Base-by-base conservation (phyloP, 1,140 invertebrate genomes). In the Thereuonema tuberculata region DNA sequence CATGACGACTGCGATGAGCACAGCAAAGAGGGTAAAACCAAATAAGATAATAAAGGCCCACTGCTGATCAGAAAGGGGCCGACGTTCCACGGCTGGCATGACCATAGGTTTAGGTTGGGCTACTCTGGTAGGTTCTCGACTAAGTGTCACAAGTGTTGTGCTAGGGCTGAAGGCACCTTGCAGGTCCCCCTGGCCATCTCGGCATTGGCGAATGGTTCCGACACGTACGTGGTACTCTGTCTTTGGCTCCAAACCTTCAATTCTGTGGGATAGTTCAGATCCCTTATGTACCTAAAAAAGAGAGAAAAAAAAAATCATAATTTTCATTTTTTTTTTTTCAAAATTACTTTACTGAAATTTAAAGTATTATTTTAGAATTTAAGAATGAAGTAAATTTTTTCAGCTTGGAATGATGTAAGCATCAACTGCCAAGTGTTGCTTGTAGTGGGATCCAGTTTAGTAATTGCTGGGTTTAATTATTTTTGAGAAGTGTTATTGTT, bases 161-260 rank as follows among this genome's bases (percentile, higher is more conserved):
- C 78, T 69, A n/a, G 77, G 76, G 61, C 84, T 84, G 69, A 79
- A 84, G 47, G 83, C 77, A 31, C 85, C 84, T 23, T 74, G 65
- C 31, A 88, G 75, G 61, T 81, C 77, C 23, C 59, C 54, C 5
- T 61, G 64, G 15, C 66, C 77, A 31, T 74, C 74, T 1, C 68
- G 64, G 60, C 79, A 77, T 58, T 80, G 72, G 31, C 86, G 78
- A 55, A 88, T 78, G 1, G 83, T 81, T 73, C 83, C 84, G 20
- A 89, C 85, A 25, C 85, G 78, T 54, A 86, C 79, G 63, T 76
- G 71, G 69, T 89, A 89, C 63, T 86, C 84, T 27, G 78, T 78
- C 61, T 82, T 82, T 20, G 82, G 75, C 64, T 83, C 79, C 63
- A 89, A 74, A 67, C 81, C 80, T 62, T 81, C 79, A 64, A 89